Evolutionary conservation across 2,113 vertebrate species (phyloP), one percentile per base, ranked within the genome.

Genomic region (Myodes glareolus): DNA sequence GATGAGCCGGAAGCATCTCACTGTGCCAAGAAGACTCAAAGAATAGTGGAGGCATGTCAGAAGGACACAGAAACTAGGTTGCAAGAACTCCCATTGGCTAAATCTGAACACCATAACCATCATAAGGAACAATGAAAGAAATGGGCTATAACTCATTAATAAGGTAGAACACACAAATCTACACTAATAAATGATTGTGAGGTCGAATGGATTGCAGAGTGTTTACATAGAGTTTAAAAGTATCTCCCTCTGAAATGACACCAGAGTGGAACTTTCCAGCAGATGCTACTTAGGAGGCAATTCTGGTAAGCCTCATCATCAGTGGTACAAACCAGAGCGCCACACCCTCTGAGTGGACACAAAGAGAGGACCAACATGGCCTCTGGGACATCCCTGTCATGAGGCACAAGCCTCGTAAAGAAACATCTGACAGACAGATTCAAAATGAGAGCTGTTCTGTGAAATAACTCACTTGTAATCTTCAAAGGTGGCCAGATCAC

Each of bases 291-390:
- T 76, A 55, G 50, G 23, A 84, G 45, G 31, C 8, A 12, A 52
- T 36, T 7, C 0, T 16, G 45, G 1, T 39, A 23, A 78, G 10
- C 23, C 8, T 29, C 50, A 23, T 31, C 47, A 14, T 21, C 21
- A 72, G 67, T 0, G 33, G 80, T 36, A 86, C 17, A 23, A 29
- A 27, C 9, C 25, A 6, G 58, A 82, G 84, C 36, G 8, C 36
- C 25, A 7, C 42, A 1, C 9, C 2, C 1, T 0, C 0, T 1
- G 27, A 50, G 0, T 3, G 29, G 50, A 17, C 19, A 5, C 55
- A 55, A 16, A 0, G 36, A 58, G 68, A 55, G 45, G 36, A 67
- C 58, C 25, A n/a, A 33, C 13, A 10, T 72, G 0, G 0, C 36
- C 27, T n/a, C 76, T 61, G 7, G 7, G 10, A 10, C 31, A 23